Base-by-base conservation (phyloP, 1,140 invertebrate genomes). In the Pogonognathellus flavescens region DNA sequence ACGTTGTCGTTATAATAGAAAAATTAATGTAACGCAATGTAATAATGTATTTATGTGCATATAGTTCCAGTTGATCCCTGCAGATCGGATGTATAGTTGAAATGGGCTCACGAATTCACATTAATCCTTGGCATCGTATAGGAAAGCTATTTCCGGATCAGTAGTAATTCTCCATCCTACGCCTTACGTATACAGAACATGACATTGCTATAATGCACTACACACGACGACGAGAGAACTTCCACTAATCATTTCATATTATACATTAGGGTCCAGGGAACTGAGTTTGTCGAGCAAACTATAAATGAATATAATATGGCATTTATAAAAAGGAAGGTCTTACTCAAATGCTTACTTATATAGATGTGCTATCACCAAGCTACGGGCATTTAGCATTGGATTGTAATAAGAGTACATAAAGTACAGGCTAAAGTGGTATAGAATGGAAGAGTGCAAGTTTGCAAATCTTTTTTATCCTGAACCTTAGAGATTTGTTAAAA, bases 71-170 rank as follows among this genome's bases (percentile, higher is more conserved):
- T 76, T 50, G 70, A 76, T 76, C 70, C 70, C 31, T 49, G 41
- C 41, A 76, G 70, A 76, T 76, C 70, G 31, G 70, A 49, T 76
- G 70, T 76, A 49, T 76, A 76, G 70, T 76, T 76, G 70, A 76
- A 76, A 76, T 76, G 70, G 70, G 70, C 70, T 76, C 70, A 76
- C 70, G 70, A 76, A 76, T 76, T 31, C 70, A 50, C 25, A 76
- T 76, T 76, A 76, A 76, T 76, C 70, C 70, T 76, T 76, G 70
- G 41, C 70, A 49, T 76, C 31, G 70, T 76, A 76, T 41, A 76
- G 70, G 70, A 76, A 76, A 76, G 70, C 70, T 76, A 76, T 76
- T 76, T 76, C 70, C 70, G 70, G 70, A 76, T 76, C 70, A 76
- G 14, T 76, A 76, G 70, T 25, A 76, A 25, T 76, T 76, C 70